Evolutionary conservation across 2,888 invertebrate genomes (phyloP).

Genomic region (Hyppa rectilinea): DNA sequence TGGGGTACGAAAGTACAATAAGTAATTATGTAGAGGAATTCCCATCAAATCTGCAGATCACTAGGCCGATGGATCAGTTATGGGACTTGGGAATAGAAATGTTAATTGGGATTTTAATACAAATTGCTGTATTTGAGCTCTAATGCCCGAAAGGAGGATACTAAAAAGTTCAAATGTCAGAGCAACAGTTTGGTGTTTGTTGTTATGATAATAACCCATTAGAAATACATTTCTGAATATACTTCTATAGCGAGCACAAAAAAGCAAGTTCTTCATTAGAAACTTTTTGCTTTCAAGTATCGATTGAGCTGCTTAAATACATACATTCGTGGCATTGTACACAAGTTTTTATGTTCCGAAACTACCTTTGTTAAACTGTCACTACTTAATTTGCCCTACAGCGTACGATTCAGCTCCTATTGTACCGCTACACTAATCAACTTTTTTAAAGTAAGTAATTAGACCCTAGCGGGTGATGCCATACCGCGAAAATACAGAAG

Average conservation of each 20-base stretch:
- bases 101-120: conserved; percentile 10
- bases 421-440: conserved; percentile 13
- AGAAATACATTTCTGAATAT: not conserved
- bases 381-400: conserved; percentile 21
- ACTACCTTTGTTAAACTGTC: conserved; percentile 35
- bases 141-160: not conserved
- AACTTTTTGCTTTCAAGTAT: conserved; percentile 3
- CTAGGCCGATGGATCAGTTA: not conserved
- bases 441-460: conserved; percentile 20
- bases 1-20: not conserved
- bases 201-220: conserved; percentile 15
- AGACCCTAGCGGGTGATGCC: not conserved
- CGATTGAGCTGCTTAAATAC: conserved; percentile 6
- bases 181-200: not conserved
- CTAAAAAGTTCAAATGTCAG: not conserved
- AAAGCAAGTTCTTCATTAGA: conserved; percentile 27
- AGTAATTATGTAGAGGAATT: conserved; percentile 1
- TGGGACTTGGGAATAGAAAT: not conserved
- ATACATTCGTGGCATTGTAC: conserved; percentile 17
- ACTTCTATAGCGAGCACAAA: not conserved
- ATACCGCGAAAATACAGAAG: conserved; percentile 30
- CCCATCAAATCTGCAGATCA: conserved; percentile 15
- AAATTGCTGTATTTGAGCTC: not conserved
- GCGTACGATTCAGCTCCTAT: conserved; percentile 15
- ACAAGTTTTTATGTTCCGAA: conserved; percentile 23